Base-by-base conservation (phyloP, 2,888 invertebrate species). In the Ametastegia equiseti region DNA sequence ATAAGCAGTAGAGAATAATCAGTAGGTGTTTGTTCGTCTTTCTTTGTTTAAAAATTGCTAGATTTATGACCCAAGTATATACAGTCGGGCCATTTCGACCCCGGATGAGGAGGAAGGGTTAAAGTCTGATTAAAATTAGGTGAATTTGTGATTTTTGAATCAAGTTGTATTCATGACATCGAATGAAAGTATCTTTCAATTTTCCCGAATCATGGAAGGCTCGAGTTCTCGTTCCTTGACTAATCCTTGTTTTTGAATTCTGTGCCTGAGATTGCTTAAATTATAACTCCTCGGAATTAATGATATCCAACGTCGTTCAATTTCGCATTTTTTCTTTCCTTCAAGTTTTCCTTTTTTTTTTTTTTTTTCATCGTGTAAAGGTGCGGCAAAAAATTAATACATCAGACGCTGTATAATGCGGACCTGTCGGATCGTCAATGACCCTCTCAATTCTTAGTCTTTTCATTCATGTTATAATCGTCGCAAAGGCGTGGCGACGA, bases 391-490 rank as follows among this genome's bases (percentile, higher is more conserved):
- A 19, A 30, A 2, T 60, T 27, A 30, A 60, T 1, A 30, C 13
- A 13, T 30, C 30, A 15, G 5, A 5, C 42, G 42, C 42, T 42
- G 42, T 9, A 42, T 42, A 11, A 23, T 54, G 9, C 1, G 11
- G 60, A 60, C 15, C 60, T 15, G 30, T 30, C 4, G 60, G 30
- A 60, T 30, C 60, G 30, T 27, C 60, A 30, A 30, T 30, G 60
- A 60, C 60, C 11, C 57, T 57, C 30, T 30, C 60, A 60, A 60
- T 30, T 60, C 30, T 60, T 60, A 54, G n/a, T n/a, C 42, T 30
- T 60, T 60, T 60, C 60, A 60, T 60, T 19, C 60, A 60, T 60
- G 15, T 60, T 60, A 60, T 30, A 30, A 60, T 60, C 30, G 60
- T 60, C 15, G 0, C 15, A 60, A 60, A 27, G 30, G 27, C 30